These are phyloP conservation scores for Argya squamiceps DNA, from an alignment of 2,797 vertebrate genomes.

Conservation along the genomic window DNA sequence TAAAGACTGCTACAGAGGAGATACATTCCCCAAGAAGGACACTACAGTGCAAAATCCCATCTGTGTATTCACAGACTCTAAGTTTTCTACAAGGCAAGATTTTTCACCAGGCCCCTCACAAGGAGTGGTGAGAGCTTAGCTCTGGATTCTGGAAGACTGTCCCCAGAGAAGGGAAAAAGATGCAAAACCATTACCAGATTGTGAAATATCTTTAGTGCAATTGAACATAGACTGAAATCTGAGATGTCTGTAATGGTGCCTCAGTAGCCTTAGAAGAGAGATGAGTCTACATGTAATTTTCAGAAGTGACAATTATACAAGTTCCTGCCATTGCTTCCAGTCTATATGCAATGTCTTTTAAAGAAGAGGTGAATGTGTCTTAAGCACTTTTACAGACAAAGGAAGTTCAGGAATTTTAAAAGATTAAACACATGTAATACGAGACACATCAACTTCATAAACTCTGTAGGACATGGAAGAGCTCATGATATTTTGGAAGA, in stretches of 20 bases:
- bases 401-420: not conserved
- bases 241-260: not conserved
- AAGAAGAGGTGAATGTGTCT: not conserved
- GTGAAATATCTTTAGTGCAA: not conserved
- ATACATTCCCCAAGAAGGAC: not conserved
- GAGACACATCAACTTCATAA: not conserved
- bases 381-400: not conserved
- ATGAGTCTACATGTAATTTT: not conserved
- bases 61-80: not conserved
- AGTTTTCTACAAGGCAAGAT: not conserved
- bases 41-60: not conserved
- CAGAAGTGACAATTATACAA: not conserved
- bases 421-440: not conserved
- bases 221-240: not conserved
- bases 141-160: not conserved
- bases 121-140: not conserved
- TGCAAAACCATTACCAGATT: not conserved
- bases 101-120: not conserved
- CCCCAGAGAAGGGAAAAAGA: not conserved
- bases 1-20: not conserved
- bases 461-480: not conserved
- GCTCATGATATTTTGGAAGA: not conserved
- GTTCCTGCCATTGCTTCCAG: not conserved
- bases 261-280: not conserved
- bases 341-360: not conserved